Base-by-base conservation (phyloP, 2,797 vertebrate genomes). In the Esox masquinongy region DNA sequence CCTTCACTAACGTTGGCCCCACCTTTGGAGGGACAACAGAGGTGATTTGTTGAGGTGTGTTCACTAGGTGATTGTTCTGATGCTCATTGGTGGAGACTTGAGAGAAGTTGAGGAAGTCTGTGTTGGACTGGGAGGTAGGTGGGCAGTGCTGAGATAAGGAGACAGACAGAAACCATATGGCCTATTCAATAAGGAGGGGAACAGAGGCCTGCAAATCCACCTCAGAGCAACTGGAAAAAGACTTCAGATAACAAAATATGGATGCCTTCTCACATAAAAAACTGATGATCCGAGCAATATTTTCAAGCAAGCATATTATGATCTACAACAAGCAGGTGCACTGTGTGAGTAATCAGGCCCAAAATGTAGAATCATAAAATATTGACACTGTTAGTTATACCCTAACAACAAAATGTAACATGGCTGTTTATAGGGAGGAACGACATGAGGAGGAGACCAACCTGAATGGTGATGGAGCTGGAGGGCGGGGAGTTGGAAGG, bases 1-100 rank as follows among this genome's bases (percentile, higher is more conserved):
- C 97, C 96, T 99, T 99, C n/a, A 97, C 92, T 59, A 98, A 94
- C 0, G 95, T 80, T 29, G 95, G 96, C 69, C 92, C 94, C 4
- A 92, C 87, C 75, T 95, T 95, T 66, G 86, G 72, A 72, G 94
- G 88, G 77, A 89, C 84, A 80, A 83, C 85, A 5, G 89, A 73
- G 77, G 89, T 72, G 79, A 80, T 73, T 59, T 77, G 83, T 73
- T 93, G 91, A 78, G 94, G 82, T 11, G 86, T 14, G 70, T 87
- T 82, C 71, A 85, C 80, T 82, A 84, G 90, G 53, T 83, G 91
- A 64, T 88, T 83, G 50, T 84, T 77, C 0, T 93, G 92, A 73
- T 92, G 94, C 82, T 97, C 95, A 0, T 83, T 31, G 80, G 91
- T 15, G 68, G 92, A 85, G 51, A 90, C 80, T 9, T 87, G 91